Evolutionary conservation across 2,113 vertebrate genomes (phyloP), one percentile per base, ranked within the genome.

Genomic region (Myotis brandtii): DNA sequence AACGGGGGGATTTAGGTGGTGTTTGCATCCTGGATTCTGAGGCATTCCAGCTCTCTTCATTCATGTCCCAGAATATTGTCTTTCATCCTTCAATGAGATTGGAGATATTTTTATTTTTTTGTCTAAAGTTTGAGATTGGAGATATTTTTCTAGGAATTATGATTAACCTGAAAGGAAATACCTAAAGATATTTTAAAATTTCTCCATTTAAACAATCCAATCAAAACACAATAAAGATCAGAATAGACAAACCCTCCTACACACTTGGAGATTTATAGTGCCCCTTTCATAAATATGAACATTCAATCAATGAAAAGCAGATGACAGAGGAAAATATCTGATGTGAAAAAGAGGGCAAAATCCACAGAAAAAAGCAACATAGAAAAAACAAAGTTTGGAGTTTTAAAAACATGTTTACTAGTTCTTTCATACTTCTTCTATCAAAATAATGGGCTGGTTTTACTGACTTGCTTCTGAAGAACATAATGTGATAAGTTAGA

Each of bases 171-270:
- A 88, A 34, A 91, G 64, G 43, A 95, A 88, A 73, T 79, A 67
- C 11, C 64, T 89, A 87, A 85, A 91, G 37, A 81, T 81, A 80
- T 69, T 92, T 95, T 46, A 54, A 59, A 70, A 32, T 84, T 46
- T 79, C 43, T 50, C 23, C 30, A 67, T 73, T 84, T 94, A 85
- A 89, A 83, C 37, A 66, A 23, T 37, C 3, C 48, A 83, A 32
- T n/a, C 50, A 96, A 72, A 77, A n/a, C 40, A 64, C 20, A 64
- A n/a, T 73, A 85, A 95, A 72, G 67, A 25, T 93, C 40, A 72
- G 20, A 52, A 72, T 25, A 34, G 30, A 91, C 21, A 85, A 80
- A 64, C 2, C 27, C 32, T 95, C 25, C 4, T 11, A 75, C 17
- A 82, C 7, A 56, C 27, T 46, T 77, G n/a, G 30, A 86, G 43